Percentiles rank a stretch among this genome's conserved stretches.
These are phyloP conservation scores for Patella caerulea DNA, from an alignment of 2,888 invertebrate species.

Conservation along the genomic window DNA sequence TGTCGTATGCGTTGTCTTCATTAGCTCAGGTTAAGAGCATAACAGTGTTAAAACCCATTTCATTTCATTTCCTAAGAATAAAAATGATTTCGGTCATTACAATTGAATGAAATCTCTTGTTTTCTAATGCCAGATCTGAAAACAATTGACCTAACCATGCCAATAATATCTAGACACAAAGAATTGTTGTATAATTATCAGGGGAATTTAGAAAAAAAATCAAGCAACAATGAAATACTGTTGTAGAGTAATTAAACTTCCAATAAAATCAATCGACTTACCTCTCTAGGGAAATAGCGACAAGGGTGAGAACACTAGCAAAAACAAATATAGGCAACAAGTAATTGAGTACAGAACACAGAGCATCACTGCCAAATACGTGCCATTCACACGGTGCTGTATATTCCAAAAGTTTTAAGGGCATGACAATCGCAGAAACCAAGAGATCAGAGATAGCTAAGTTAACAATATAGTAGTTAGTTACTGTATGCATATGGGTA, in stretches of 20 bases:
- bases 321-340: slow-evolving; percentile 73
- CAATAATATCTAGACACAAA: slow-evolving; percentile 3
- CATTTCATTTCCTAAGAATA: not conserved
- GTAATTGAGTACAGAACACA: slow-evolving; percentile 70
- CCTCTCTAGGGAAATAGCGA: slow-evolving; percentile 73
- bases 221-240: no score
- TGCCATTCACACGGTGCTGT: slow-evolving; percentile 70
- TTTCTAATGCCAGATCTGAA: no score
- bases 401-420: slow-evolving; percentile 72
- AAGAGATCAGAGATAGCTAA: slow-evolving; percentile 72
- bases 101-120: no score
- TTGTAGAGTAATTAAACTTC: no score
- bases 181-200: not conserved
- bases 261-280: slow-evolving; percentile 43
- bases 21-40: no score
- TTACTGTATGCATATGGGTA: slow-evolving; percentile 72
- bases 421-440: slow-evolving; percentile 72
- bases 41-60: no score
- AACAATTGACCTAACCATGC: no score
- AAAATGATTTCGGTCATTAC: no score
- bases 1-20: no score
- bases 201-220: no score
- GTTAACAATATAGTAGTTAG: slow-evolving; percentile 73
- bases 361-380: slow-evolving; percentile 65
- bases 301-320: slow-evolving; percentile 72